Conservation (phyloP, 2,797 vertebrate species). For the Chrysocyon brachyurus region DNA sequence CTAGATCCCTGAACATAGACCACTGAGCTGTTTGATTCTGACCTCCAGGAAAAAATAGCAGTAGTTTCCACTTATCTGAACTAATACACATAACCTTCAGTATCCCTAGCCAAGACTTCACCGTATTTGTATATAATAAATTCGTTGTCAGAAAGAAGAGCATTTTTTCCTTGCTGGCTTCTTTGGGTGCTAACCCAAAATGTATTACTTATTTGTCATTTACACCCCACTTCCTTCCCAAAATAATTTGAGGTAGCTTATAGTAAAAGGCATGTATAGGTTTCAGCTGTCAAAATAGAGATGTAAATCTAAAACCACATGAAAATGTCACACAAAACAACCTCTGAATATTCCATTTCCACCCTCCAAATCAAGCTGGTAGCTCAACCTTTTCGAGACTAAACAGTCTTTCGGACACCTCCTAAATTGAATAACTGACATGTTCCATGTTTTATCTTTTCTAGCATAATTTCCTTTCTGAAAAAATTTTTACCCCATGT, state of each 20-base stretch:
- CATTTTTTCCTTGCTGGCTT: not conserved
- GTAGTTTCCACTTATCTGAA: not conserved
- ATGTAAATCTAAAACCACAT: not conserved
- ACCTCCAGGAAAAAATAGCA: not conserved
- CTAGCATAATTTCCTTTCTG: slow-evolving; percentile 62
- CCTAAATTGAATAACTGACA: not conserved
- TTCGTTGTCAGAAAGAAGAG: not conserved
- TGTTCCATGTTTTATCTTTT: slow-evolving; percentile 37
- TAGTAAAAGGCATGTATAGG: not conserved
- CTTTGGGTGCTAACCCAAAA: not conserved
- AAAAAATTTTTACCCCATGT: not conserved
- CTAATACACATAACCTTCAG: not conserved
- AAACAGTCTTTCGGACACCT: not conserved
- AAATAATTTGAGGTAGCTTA: slow-evolving; percentile 17
- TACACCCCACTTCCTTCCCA: not conserved
- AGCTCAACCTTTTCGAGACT: not conserved
- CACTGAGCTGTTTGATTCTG: not conserved
- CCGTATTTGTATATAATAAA: not conserved
- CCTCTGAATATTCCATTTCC: not conserved
- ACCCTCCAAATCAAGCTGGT: not conserved
- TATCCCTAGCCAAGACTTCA: not conserved
- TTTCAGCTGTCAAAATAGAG: slow-evolving; percentile 31
- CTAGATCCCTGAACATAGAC: not conserved
- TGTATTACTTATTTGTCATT: slow-evolving; percentile 10
- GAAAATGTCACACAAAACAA: not conserved